Conservation (phyloP, 1,140 invertebrate genomes). For the Trypoxylus dichotomus region DNA sequence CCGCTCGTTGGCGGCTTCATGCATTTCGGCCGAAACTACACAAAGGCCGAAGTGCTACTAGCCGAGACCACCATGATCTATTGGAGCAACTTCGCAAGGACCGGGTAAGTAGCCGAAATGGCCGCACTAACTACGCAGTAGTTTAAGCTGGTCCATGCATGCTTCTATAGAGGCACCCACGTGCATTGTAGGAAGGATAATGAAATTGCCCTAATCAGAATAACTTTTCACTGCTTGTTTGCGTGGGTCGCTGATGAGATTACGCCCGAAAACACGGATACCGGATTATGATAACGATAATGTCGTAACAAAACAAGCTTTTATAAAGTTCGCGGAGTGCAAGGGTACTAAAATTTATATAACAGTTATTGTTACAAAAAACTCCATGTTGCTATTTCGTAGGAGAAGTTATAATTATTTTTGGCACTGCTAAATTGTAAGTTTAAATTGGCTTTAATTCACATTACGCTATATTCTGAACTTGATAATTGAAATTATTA, state of each 20-base stretch:
- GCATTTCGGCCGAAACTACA: constrained; percentile 87
- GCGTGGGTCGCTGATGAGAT: neutral
- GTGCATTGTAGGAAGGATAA: neutral
- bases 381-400: neutral
- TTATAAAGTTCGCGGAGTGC: neutral
- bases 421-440: no score
- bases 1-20: constrained; percentile 78
- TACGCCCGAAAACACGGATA: neutral
- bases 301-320: neutral
- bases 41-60: constrained; percentile 82
- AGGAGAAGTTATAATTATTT: no score
- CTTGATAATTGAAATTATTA: no score
- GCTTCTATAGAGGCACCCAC: neutral
- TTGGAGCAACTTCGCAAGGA: constrained; percentile 95
- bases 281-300: constrained; percentile 9
- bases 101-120: constrained; percentile 74
- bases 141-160: neutral
- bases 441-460: no score
- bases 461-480: no score
- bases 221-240: constrained; percentile 1
- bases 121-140: neutral
- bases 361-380: neutral
- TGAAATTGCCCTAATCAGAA: constrained; percentile 19
- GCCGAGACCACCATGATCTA: constrained; percentile 93
- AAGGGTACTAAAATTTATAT: neutral